Percentiles rank a stretch among this genome's conserved stretches.
These are phyloP conservation scores for Callimorpha dominula DNA, from an alignment of 2,888 invertebrate species.

Conservation along the genomic window DNA sequence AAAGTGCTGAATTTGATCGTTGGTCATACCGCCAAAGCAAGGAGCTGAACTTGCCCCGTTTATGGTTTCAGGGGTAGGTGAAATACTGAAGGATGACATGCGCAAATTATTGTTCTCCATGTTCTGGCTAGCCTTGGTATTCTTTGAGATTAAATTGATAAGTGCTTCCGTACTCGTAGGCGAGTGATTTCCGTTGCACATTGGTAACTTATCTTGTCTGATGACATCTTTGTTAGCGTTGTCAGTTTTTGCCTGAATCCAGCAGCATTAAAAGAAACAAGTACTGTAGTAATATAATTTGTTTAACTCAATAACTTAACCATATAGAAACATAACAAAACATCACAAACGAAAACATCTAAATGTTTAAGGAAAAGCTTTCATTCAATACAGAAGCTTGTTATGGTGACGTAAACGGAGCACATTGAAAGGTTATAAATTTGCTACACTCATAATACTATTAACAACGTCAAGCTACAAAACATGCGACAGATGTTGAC, in stretches of 20 bases:
- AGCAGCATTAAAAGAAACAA: slow-evolving; percentile 57
- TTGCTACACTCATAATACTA: slow-evolving; percentile 9
- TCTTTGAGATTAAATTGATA: slow-evolving; percentile 65
- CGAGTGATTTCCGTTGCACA: slow-evolving; percentile 66
- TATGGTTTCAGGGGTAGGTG: slow-evolving; percentile 58
- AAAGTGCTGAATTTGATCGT: slow-evolving; percentile 78
- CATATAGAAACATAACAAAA: neutral
- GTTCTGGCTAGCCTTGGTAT: slow-evolving; percentile 60
- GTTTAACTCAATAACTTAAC: neutral
- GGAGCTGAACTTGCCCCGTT: slow-evolving; percentile 63
- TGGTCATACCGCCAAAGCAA: slow-evolving; percentile 71
- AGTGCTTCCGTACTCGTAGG: slow-evolving; percentile 63
- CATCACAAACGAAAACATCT: slow-evolving; percentile 1
- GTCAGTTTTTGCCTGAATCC: slow-evolving; percentile 58
- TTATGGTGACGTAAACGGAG: neutral
- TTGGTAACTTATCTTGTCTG: slow-evolving; percentile 49
- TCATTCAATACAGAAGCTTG: neutral
- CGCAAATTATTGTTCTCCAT: slow-evolving; percentile 73
- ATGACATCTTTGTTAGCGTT: slow-evolving; percentile 48
- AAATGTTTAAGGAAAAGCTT: neutral
- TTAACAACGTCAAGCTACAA: slow-evolving; percentile 34
- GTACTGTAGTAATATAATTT: slow-evolving; percentile 4
- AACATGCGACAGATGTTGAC: slow-evolving; percentile 38
- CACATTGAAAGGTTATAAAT: slow-evolving; percentile 3
- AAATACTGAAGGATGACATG: slow-evolving; percentile 60